Base-by-base conservation (phyloP, 2,797 vertebrate genomes). In the Chaunax sp. region DNA sequence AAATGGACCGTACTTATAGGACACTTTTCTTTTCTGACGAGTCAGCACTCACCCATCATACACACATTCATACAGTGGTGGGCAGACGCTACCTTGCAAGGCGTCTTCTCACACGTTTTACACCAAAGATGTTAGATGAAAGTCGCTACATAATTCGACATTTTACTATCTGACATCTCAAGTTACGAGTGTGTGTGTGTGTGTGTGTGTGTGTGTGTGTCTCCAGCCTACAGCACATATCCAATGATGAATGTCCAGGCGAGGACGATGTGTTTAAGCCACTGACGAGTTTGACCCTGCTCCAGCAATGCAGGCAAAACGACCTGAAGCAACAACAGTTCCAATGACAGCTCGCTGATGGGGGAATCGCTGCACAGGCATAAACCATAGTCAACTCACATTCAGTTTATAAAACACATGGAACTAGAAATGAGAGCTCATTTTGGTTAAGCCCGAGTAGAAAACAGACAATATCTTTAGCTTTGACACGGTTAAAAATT, bases 191-290 rank as follows among this genome's bases (percentile, higher is more conserved):
- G 19, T 20, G 28, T 49, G 22, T 55, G 49, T 58, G 9, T 40
- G 28, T 61, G 25, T 64, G 56, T 55, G 50, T 56, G 43, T 28
- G 44, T 28, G 38, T 44, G 28, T 14, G 59, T 41, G 26, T 94
- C 89, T 66, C 2, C 2, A 19, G 20, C 90, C 93, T 92, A 99
- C 97, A 99, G 89, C 88, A 96, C 87, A 79, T 96, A 98, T 45
- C 96, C 97, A 16, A 96, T 96, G 2, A 95, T 95, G 61, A 97
- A 96, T 0, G 97, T 98, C 97, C 97, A 99, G 9, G 96, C 97
- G 46, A 97, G 93, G 76, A 99, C 95, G 0, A 99, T 95, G 10
- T 96, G 95, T 84, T 98, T 99, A 73, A 99, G 88, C 97, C 97
- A 99, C 87, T 98, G 97, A 2, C 97, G 94, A 1, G 93, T 94